Base-by-base conservation (phyloP, 1,140 invertebrate species). In the Euwallacea similis region DNA sequence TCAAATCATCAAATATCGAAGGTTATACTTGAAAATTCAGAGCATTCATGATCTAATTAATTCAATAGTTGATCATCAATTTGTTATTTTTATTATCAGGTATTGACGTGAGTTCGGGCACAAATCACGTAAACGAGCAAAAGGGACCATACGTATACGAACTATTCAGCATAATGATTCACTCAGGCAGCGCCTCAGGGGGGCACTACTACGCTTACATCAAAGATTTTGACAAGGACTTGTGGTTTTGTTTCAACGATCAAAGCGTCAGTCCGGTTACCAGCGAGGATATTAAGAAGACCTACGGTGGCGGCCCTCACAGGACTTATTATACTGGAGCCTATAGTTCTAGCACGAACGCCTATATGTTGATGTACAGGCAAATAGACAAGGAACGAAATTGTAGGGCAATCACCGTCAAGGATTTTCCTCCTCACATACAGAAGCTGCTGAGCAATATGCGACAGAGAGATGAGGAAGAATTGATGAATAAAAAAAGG, bases 191-290 rank as follows among this genome's bases (percentile, higher is more conserved):
- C 84, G 93, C 94, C 0, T 91, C 91, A 55, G 94, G 94, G 42
- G 95, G 95, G 0, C 95, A 97, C 83, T 97, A 97, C 82, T 97
- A 95, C 81, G 94, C 93, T 15, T 96, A 96, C 76, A 95, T 97
- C 54, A 96, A 95, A 86, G 94, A 95, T 79, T 93, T 94, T 59
- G 83, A 86, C 54, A 91, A 86, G 43, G 83, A 87, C 13, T 84
- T 89, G 72, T 95, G 93, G 93, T 89, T 88, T 77, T 92, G 92
- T 78, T 95, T 93, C 78, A 94, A 95, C 80, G 93, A 95, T 82
- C 89, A 92, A 80, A 87, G 83, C 76, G 90, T 92, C 13, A 85
- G 83, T 16, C 33, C 56, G 53, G 91, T 93, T 41, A 93, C 90
- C 0, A 85, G 89, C 74, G 90, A 94, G 70, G 93, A 96, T 76